These are phyloP conservation scores for Drosophila busckii DNA, from an alignment of 1,140 invertebrate genomes.

Conservation along the genomic window DNA sequence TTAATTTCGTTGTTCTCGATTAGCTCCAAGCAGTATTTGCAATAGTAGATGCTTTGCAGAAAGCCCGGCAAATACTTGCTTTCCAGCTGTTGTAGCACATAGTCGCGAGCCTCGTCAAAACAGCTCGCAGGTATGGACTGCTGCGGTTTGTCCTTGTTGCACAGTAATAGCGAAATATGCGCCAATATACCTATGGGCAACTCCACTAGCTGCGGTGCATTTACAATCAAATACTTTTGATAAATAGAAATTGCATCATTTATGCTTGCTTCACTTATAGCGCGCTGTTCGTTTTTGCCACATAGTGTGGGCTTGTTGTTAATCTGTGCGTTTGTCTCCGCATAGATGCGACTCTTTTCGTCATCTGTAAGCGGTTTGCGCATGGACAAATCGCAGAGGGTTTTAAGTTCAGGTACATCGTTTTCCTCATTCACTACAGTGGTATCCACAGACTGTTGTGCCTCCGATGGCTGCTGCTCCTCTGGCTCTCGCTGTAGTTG, in stretches of 20 bases:
- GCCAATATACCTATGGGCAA: conserved; percentile 78
- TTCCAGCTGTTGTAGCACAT: conserved; percentile 84
- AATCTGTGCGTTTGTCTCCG: conserved; percentile 70
- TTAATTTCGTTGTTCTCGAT: conserved; percentile 86
- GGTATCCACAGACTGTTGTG: neutral
- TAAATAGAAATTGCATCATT: conserved; percentile 80
- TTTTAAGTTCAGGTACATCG: conserved; percentile 77
- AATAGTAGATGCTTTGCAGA: conserved; percentile 89
- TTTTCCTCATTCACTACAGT: conserved; percentile 32
- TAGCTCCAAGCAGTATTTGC: conserved; percentile 94
- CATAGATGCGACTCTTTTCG: conserved; percentile 76
- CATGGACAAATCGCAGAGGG: conserved; percentile 71
- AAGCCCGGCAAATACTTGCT: conserved; percentile 84
- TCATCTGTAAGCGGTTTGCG: conserved; percentile 75
- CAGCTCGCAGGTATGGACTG: conserved; percentile 73
- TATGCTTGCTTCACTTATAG: conserved; percentile 69
- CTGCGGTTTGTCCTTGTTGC: conserved; percentile 59
- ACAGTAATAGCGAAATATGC: conserved; percentile 79
- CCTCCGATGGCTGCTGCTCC: neutral
- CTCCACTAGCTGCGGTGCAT: conserved; percentile 75
- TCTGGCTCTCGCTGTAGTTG: conserved; percentile 18
- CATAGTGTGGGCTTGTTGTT: conserved; percentile 33
- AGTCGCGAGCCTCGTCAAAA: conserved; percentile 83
- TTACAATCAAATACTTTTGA: conserved; percentile 80
- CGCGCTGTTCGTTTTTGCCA: conserved; percentile 27